Percentiles rank a stretch among this genome's conserved stretches.
phyloP scores from a whole-genome alignment of 2,888 invertebrate genomes.

The Lithophane leautieri region DNA sequence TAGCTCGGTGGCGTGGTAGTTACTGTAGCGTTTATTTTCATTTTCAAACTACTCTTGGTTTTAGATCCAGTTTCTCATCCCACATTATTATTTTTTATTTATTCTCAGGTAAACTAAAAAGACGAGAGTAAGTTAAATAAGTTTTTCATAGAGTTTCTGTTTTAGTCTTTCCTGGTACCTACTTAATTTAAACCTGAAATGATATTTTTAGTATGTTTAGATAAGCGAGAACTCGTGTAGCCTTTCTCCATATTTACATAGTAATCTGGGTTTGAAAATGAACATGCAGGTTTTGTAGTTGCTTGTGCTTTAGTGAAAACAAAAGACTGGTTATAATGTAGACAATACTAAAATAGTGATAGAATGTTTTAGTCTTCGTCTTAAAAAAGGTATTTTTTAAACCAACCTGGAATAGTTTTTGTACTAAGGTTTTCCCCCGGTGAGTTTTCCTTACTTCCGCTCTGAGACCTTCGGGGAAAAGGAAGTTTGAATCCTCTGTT shows the following conservation, averaged over 20 bases:
- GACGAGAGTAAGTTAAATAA: neutral
- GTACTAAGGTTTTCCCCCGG: no score
- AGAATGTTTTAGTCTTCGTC: no score
- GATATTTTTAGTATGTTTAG: neutral
- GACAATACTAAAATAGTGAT: no score
- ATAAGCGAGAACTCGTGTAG: neutral
- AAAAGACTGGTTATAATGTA: neutral
- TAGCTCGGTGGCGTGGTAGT: conserved; percentile 20
- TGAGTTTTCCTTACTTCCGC: no score
- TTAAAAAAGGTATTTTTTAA: no score
- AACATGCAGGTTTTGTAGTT: neutral
- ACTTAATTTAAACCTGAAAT: conserved; percentile 1
- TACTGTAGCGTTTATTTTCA: conserved; percentile 2
- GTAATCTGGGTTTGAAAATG: neutral
- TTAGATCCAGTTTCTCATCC: neutral
- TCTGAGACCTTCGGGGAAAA: no score
- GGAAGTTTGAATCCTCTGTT: no score
- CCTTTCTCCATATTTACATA: conserved; percentile 6
- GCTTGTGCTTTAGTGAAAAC: neutral
- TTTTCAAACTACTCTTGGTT: conserved; percentile 5
- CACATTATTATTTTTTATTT: neutral
- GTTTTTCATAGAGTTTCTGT: neutral
- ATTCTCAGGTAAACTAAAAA: neutral
- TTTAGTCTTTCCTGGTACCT: neutral
- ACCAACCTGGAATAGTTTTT: no score